Evolutionary conservation across 2,888 invertebrate genomes (phyloP), one percentile per base, ranked within the genome.

Genomic region (Drosophila atroscutellata): DNA sequence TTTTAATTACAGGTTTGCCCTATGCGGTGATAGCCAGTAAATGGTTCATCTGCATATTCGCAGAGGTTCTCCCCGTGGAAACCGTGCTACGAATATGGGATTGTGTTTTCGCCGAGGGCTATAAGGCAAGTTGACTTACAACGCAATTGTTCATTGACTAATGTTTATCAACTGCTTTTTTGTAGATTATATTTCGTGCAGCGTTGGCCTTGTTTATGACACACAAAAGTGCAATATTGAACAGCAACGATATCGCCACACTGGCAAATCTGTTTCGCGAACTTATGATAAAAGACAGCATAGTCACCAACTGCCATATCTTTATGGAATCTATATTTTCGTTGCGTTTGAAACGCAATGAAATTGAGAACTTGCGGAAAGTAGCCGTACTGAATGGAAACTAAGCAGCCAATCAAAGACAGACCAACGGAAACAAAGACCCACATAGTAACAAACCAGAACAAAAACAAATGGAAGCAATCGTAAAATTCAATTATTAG

Each of bases 1-100:
- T 47, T 30, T 20, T 9, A 30, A n/a, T 24, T 30, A 18, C 77
- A 95, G 95, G 97, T 68, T 94, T 98, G 84, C 97, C 97, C 18
- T 98, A 98, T 97, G 96, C 97, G 61, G 96, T 98, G 68, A 96
- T 98, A 86, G 96, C 97, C 34, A 98, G 98, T 68, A 99, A 98
- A 94, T 99, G 98, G 98, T 98, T 99, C 92, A 96, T 99, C 85
- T 99, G 98, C 91, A 94, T 98, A 58, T 98, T 96, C 93, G 97
- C 97, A 59, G 98, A 99, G 94, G 98, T 98, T 62, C 94, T 99
- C 71, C 98, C 98, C 1, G 96, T 97, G 68, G 98, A 99, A 95
- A 99, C 99, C 9, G 98, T 98, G 49, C 94, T 98, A 28, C 94
- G 99, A 90, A 97, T 99, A 93, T 99, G 99, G 98, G 99, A 99